These are phyloP conservation scores for Macrosteles quadrilineatus DNA, from an alignment of 1,140 invertebrate genomes.

Conservation along the genomic window DNA sequence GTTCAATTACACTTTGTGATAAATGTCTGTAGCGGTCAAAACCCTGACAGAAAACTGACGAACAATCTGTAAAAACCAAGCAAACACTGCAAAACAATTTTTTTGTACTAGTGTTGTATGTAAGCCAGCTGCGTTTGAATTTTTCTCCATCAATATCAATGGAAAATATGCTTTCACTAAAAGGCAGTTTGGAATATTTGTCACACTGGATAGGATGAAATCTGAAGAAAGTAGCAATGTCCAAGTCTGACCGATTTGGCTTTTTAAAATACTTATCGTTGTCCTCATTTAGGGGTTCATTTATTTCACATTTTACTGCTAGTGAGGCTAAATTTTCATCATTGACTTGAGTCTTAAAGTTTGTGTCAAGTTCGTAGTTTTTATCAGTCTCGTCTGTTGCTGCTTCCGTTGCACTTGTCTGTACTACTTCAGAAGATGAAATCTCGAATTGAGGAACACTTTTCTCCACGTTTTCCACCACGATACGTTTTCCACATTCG, in stretches of 20 bases:
- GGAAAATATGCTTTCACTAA: background rate
- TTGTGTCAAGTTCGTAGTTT: background rate
- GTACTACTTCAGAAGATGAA: background rate
- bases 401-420: background rate
- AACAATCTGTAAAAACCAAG: background rate
- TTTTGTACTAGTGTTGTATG: background rate
- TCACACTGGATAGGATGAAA: background rate
- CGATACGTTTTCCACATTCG: no score
- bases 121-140: background rate
- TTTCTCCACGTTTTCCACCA: no score
- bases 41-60: background rate
- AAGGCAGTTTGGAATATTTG: background rate
- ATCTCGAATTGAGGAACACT: background rate
- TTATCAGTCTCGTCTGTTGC: background rate
- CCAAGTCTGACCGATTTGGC: background rate
- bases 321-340: background rate
- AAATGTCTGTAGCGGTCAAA: background rate
- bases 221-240: background rate
- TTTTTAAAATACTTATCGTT: background rate
- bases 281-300: background rate
- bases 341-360: background rate
- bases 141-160: background rate
- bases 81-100: background rate
- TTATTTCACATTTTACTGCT: background rate
- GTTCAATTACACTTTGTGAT: background rate